Base-by-base conservation (phyloP, 2,888 invertebrate genomes). In the Drosophila mettleri region DNA sequence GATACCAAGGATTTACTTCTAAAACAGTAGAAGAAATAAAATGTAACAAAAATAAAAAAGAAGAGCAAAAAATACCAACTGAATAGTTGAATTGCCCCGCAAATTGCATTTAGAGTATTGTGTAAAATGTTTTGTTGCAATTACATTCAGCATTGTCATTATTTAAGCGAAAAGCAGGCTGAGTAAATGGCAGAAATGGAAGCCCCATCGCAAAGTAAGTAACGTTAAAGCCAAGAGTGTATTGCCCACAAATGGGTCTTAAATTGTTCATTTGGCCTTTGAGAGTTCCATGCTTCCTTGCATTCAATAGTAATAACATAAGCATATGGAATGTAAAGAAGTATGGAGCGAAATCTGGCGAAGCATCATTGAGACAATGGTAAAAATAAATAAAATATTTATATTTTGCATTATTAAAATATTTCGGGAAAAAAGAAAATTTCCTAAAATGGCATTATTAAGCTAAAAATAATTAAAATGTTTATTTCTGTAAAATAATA, bases 291-390 rank as follows among this genome's bases (percentile, higher is more conserved):
- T 92, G 92, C 92, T 92, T 92, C 92, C 92, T 92, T 92, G 92
- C 92, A 92, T 92, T 92, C 92, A 92, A 92, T 92, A 92, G 92
- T 92, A 91, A 84, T 86, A 74, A 86, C 86, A 83, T 83, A 81
- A 91, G 83, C 92, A 91, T 92, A 92, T 92, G 92, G 92, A 92
- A 92, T 92, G 92, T 92, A 92, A 92, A 92, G 92, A 92, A 92
- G 92, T 92, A 92, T 92, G 92, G 92, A 92, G 92, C 92, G 89
- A 86, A 87, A 91, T 90, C 78, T 89, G 92, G 92, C 91, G 78
- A 73, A 73, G 72, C 89, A 75, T 60, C 89, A 43, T 51, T n/a
- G n/a, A n/a, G n/a, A n/a, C n/a, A n/a, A n/a, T n/a, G n/a, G n/a
- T n/a, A n/a, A n/a, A n/a, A n/a, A n/a, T n/a, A n/a, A n/a, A 31